Evolutionary conservation across 1,140 invertebrate species (phyloP).

Genomic region (Arion vulgaris): DNA sequence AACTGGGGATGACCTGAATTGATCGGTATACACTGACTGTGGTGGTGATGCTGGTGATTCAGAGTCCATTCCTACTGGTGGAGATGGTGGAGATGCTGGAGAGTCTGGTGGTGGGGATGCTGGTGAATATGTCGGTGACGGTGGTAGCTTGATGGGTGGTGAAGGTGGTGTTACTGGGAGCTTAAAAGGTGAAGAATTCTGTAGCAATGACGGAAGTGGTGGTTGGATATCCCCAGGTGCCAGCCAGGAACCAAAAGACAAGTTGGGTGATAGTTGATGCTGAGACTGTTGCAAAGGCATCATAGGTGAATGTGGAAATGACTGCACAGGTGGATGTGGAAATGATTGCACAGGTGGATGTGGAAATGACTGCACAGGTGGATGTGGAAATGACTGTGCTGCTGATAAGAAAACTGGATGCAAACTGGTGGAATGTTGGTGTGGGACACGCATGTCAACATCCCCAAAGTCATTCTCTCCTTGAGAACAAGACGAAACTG

Average conservation of each 20-base stretch:
- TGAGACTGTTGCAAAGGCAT: not conserved
- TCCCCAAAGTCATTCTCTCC: constrained; percentile 29
- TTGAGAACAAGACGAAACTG: not conserved
- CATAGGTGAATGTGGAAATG: not conserved
- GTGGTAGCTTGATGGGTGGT: constrained; percentile 2
- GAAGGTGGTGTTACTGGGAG: constrained; percentile 1
- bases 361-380: not conserved
- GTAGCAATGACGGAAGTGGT: not conserved
- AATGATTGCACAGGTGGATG: not conserved
- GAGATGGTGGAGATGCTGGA: constrained; percentile 14
- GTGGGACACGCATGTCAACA: constrained; percentile 33
- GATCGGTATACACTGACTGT: not conserved
- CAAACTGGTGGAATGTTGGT: not conserved
- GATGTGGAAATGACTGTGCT: not conserved
- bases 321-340: not conserved
- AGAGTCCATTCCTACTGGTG: not conserved
- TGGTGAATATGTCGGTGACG: constrained; percentile 26
- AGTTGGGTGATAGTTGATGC: constrained; percentile 17
- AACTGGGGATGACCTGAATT: constrained; percentile 26
- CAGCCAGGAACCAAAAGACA: constrained; percentile 31
- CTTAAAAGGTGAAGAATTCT: not conserved
- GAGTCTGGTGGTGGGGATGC: constrained; percentile 22
- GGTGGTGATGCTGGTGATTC: constrained; percentile 37
- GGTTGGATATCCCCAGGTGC: constrained; percentile 18
- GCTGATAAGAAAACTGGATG: constrained; percentile 31